Conservation (phyloP, 2,113 vertebrate genomes). For the Corapipo altera region DNA sequence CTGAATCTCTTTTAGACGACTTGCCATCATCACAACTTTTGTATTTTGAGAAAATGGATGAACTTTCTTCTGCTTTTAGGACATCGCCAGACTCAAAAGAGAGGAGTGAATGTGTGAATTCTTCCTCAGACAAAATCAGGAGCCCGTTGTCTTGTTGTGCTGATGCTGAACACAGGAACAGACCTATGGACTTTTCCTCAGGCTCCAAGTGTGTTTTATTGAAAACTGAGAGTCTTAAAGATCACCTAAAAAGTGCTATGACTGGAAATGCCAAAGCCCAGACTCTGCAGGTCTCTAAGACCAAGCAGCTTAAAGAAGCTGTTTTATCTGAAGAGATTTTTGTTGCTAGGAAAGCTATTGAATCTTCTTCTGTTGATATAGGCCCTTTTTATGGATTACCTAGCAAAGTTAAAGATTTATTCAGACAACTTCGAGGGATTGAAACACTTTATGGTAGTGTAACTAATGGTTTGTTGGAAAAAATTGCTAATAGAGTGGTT, state of each 20-base stretch:
- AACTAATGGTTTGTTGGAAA: neutral
- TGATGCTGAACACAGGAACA: neutral
- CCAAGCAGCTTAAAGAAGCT: conserved; percentile 79
- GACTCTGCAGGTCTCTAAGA: conserved; percentile 73
- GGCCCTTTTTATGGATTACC: conserved; percentile 97
- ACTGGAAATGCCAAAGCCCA: conserved; percentile 83
- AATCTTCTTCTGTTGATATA: conserved; percentile 76
- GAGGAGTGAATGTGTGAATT: neutral
- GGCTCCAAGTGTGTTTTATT: neutral
- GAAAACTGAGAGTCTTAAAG: conserved; percentile 80
- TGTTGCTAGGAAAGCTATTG: conserved; percentile 79
- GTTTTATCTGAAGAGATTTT: conserved; percentile 85
- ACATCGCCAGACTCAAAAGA: neutral
- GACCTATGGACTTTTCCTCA: neutral
- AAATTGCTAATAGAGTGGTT: neutral
- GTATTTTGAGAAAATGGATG: conserved; percentile 32
- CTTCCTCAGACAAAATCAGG: neutral
- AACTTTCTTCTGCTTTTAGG: neutral
- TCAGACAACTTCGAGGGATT: conserved; percentile 85
- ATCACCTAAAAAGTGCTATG: conserved; percentile 88
- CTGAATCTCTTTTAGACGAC: conserved; percentile 64
- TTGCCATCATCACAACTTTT: conserved; percentile 81
- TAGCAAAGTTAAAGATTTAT: conserved; percentile 89
- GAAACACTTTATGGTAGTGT: conserved; percentile 88
- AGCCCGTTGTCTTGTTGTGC: neutral